phyloP scores from a whole-genome alignment of 2,888 invertebrate genomes.

The Pyrrhia umbra region DNA sequence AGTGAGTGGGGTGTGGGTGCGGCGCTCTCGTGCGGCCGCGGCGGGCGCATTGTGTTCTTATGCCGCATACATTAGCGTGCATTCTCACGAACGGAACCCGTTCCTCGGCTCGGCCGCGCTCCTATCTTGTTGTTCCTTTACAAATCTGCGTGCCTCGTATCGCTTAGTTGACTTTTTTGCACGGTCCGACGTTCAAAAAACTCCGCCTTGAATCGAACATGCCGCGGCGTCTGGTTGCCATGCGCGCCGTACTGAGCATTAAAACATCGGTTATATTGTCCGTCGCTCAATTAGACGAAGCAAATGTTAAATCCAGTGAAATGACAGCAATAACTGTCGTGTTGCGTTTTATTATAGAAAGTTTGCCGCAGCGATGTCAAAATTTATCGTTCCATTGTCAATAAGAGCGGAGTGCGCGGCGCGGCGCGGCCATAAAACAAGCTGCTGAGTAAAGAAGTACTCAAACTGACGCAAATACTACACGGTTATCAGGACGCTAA shows the following conservation, averaged over 20 bases:
- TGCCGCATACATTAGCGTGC: slow-evolving; percentile 80
- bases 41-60: slow-evolving; percentile 77
- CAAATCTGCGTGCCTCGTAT: slow-evolving; percentile 82
- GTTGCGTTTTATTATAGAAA: slow-evolving; percentile 67
- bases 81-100: slow-evolving; percentile 84
- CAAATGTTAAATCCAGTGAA: slow-evolving; percentile 60
- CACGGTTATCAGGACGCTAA: not conserved
- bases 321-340: slow-evolving; percentile 61
- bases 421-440: slow-evolving; percentile 49
- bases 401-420: slow-evolving; percentile 38
- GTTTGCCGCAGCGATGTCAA: slow-evolving; percentile 63
- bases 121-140: slow-evolving; percentile 81
- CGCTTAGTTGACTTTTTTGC: slow-evolving; percentile 80
- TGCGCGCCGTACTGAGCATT: slow-evolving; percentile 55
- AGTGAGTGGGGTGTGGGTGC: slow-evolving; percentile 70
- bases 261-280: slow-evolving; percentile 56
- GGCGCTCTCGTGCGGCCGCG: slow-evolving; percentile 58
- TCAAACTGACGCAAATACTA: not conserved
- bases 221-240: slow-evolving; percentile 69
- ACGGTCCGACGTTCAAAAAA: slow-evolving; percentile 78
- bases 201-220: slow-evolving; percentile 76
- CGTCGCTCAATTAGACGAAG: slow-evolving; percentile 52
- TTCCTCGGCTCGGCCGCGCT: slow-evolving; percentile 71
- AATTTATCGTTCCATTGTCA: slow-evolving; percentile 73
- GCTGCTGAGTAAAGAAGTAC: slow-evolving; percentile 8